phyloP scores from a whole-genome alignment of 2,113 vertebrate genomes.

The Pelvicachromis taeniatus region DNA sequence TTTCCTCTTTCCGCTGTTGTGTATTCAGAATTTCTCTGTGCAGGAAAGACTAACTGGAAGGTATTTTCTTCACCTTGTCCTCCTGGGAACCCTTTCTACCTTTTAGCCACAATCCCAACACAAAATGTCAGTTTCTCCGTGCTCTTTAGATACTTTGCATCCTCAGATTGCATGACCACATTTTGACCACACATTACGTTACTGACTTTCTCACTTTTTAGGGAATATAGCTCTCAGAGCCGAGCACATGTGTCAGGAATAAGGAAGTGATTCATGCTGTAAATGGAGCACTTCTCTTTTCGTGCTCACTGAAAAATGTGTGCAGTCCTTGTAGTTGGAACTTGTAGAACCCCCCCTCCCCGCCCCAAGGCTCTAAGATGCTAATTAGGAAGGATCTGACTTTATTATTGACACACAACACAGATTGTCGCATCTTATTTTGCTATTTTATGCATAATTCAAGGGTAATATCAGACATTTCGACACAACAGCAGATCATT shows the following conservation, averaged over 20 bases:
- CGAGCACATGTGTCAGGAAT: conserved; percentile 32
- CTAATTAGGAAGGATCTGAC: background rate
- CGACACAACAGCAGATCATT: background rate
- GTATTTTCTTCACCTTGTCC: background rate
- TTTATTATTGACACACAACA: background rate
- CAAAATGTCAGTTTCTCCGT: background rate
- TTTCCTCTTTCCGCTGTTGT: conserved; percentile 17
- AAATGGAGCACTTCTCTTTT: conserved; percentile 57
- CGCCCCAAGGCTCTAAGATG: background rate
- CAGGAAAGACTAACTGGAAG: background rate
- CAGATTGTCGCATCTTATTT: background rate
- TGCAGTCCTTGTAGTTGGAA: background rate
- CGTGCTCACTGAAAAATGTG: conserved; percentile 14
- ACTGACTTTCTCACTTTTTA: background rate
- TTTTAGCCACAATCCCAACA: background rate
- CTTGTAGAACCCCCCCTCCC: background rate
- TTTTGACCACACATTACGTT: background rate
- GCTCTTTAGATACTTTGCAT: background rate
- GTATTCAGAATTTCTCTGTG: background rate
- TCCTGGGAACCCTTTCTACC: background rate
- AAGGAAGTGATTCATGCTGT: conserved; percentile 53
- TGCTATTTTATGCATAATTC: background rate
- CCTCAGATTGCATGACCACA: background rate
- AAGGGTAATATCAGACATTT: background rate
- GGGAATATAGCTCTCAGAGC: background rate